Conservation (phyloP, 2,888 invertebrate species). For the Diadegma fenestrale region DNA sequence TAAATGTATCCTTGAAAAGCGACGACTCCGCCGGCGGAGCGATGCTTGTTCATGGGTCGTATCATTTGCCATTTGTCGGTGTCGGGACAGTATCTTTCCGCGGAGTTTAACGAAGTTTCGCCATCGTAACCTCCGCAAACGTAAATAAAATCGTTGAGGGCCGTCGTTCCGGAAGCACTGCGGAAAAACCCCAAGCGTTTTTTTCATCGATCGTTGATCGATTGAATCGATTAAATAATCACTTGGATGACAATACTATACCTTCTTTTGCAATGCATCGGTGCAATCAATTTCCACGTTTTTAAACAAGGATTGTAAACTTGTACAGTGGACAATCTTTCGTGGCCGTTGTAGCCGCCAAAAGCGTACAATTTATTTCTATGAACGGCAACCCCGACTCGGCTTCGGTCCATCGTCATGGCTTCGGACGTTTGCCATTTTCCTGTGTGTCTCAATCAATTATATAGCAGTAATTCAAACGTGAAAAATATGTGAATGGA, state of each 20-base stretch:
- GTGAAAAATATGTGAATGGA: too few species aligned
- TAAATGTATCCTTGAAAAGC: slow-evolving; percentile 91
- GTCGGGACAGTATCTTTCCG: slow-evolving; percentile 92
- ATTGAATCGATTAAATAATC: too few species aligned
- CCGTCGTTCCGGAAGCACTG: slow-evolving; percentile 93
- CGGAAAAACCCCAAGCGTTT: too few species aligned
- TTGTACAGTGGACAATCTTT: slow-evolving; percentile 93
- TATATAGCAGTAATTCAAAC: too few species aligned
- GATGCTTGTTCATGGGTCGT: slow-evolving; percentile 90
- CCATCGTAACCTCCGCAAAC: slow-evolving; percentile 95
- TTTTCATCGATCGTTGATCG: too few species aligned
- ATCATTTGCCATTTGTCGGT: slow-evolving; percentile 91
- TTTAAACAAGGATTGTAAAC: slow-evolving; percentile 91
- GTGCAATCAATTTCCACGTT: slow-evolving; percentile 91
- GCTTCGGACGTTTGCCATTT: slow-evolving; percentile 92
- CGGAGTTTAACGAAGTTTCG: slow-evolving; percentile 92
- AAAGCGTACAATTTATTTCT: slow-evolving; percentile 92
- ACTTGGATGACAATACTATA: too few species aligned
- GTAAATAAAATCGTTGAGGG: slow-evolving; percentile 92
- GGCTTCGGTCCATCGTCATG: slow-evolving; percentile 93
- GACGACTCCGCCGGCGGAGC: slow-evolving; percentile 91
- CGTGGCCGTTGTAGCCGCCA: slow-evolving; percentile 93
- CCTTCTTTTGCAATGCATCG: slow-evolving; percentile 93
- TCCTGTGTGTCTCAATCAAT: too few species aligned
- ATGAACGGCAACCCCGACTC: slow-evolving; percentile 94